Base-by-base conservation (phyloP, 92 coral and sea anemone species). In the Palythoa grandiflora region DNA sequence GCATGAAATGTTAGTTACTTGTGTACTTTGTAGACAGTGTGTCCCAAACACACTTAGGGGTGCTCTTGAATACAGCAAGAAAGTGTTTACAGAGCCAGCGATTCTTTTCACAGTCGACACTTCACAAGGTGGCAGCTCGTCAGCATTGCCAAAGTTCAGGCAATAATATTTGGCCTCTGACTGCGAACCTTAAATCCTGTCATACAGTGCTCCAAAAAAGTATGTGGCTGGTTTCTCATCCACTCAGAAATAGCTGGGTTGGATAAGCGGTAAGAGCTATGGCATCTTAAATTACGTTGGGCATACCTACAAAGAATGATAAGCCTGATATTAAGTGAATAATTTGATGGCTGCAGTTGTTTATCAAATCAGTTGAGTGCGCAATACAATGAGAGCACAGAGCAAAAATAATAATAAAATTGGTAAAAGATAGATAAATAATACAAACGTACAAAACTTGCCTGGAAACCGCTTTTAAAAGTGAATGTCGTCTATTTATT, bases 31-130 rank as follows among this genome's bases (percentile, higher is more conserved):
- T 79, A 75, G 47, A 78, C 77, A 89, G 48, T 75, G 39, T 38
- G 38, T 89, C 71, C 88, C 88, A 89, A 9, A 78, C 87, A 85
- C 72, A 88, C 68, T 88, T 57, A 51, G 91, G 80, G 74, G 83
- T 48, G 52, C 72, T 59, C 16, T 83, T 83, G 73, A 74, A 89
- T 73, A 89, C 77, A 12, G 91, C 84, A 48, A 89, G 28, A 60
- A 89, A 89, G 68, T 89, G 78, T 66, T 89, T 89, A 59, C 88
- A 61, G 37, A 88, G 88, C 88, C 84, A 89, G 50, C 83, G 91
- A 36, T 83, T 78, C 73, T 28, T 89, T 63, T 83, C 80, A 84
- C 91, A 89, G 71, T 89, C 88, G 40, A 39, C 19, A n/a, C 88
- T 28, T 85, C 73, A 59, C 88, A 88, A 54, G 91, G 81, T 57